Conservation (phyloP, 2,113 vertebrate genomes). For the Drymodes brunneopygia region DNA sequence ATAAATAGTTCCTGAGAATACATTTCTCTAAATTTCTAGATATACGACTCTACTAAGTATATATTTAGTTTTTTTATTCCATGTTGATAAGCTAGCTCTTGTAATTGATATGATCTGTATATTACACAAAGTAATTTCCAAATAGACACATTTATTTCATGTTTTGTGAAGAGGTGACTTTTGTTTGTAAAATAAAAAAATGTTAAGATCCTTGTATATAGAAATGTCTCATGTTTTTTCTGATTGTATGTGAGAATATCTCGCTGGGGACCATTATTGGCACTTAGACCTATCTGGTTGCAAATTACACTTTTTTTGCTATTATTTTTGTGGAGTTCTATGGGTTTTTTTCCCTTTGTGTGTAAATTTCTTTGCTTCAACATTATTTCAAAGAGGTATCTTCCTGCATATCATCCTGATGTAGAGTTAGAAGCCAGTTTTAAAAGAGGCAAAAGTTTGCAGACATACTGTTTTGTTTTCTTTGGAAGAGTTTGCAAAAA, state of each 20-base stretch:
- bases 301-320: background rate
- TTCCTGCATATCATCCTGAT: background rate
- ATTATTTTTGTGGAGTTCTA: background rate
- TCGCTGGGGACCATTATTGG: rapidly evolving
- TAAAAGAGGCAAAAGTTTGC: background rate
- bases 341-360: background rate
- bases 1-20: background rate
- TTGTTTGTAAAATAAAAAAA: background rate
- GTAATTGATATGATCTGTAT: background rate
- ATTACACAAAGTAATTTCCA: background rate
- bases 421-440: background rate
- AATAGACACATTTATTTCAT: background rate
- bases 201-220: background rate
- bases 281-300: background rate
- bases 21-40: background rate
- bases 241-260: background rate
- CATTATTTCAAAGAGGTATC: background rate
- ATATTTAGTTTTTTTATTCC: background rate
- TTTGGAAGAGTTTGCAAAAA: slow-evolving; percentile 50
- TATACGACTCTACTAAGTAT: background rate
- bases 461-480: slow-evolving; percentile 28
- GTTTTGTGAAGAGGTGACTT: background rate
- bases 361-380: background rate
- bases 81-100: background rate
- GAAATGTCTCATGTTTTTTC: background rate